phyloP scores from a whole-genome alignment of 2,888 invertebrate species.

The Oxyteleia sp. region DNA sequence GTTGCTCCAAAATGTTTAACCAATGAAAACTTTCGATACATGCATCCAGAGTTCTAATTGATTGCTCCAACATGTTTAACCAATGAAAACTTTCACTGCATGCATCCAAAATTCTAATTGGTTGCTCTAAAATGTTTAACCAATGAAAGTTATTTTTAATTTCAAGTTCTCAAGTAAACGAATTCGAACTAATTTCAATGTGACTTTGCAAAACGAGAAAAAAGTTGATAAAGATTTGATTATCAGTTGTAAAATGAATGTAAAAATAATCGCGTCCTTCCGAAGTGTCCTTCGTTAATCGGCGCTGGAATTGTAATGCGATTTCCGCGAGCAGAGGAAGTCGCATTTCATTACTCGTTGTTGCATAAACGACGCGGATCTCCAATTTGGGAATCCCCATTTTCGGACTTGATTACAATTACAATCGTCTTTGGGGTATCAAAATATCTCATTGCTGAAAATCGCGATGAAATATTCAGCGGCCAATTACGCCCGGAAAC shows the following conservation, averaged over 20 bases:
- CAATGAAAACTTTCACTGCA: no score
- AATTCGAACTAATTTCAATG: background rate
- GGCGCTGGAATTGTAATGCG: constrained; percentile 37
- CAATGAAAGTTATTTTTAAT: no score
- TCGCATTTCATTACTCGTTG: constrained; percentile 37
- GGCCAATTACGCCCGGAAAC: background rate
- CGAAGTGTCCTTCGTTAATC: constrained; percentile 44
- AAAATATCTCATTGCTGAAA: background rate
- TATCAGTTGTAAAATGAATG: background rate
- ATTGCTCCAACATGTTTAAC: no score
- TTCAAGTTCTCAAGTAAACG: no score
- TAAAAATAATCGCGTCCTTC: background rate
- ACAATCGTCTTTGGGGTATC: background rate
- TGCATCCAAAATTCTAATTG: no score
- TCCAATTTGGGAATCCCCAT: constrained; percentile 18
- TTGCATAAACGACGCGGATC: constrained; percentile 33
- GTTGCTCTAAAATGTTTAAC: no score
- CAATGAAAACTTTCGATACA: no score
- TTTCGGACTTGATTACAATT: constrained; percentile 11
- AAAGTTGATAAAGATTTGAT: constrained; percentile 3
- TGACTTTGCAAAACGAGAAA: background rate
- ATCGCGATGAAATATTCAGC: constrained; percentile 12
- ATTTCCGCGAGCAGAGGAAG: constrained; percentile 29
- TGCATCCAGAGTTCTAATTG: no score
- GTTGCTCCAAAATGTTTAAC: no score